Percentiles rank a stretch among this genome's conserved stretches.
Evolutionary conservation across 2,888 invertebrate species (phyloP).

Genomic region (Sarcophaga caerulescens): DNA sequence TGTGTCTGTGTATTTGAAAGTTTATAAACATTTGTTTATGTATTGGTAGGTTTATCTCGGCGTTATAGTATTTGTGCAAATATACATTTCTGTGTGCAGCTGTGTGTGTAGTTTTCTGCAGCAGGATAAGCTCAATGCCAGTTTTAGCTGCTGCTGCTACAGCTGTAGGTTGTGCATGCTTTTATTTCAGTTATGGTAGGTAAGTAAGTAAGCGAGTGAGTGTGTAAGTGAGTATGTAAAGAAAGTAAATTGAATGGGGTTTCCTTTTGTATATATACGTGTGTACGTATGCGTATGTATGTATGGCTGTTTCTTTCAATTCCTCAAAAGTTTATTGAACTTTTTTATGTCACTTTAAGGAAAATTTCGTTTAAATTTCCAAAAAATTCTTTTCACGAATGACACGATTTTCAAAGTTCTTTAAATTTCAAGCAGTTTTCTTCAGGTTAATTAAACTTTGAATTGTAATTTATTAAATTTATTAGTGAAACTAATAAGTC

Average conservation of each 20-base stretch:
- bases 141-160: neutral
- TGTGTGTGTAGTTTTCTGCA: slow-evolving; percentile 37
- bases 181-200: slow-evolving; percentile 62
- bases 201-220: slow-evolving; percentile 41
- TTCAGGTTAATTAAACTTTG: no score
- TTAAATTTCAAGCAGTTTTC: no score
- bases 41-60: slow-evolving; percentile 37
- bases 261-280: slow-evolving; percentile 17
- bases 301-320: neutral
- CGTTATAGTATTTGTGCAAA: neutral
- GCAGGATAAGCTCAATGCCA: slow-evolving; percentile 63
- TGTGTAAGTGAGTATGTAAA: slow-evolving; percentile 28
- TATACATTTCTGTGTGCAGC: neutral
- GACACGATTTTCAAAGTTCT: no score
- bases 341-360: slow-evolving; percentile 37
- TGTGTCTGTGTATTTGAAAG: slow-evolving; percentile 20
- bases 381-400: neutral
- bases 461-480: no score
- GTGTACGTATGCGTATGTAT: neutral
- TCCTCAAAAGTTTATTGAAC: slow-evolving; percentile 60
- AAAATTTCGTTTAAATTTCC: neutral
- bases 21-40: neutral
- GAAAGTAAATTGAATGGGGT: slow-evolving; percentile 25
- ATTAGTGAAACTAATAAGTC: no score
- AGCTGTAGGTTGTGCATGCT: slow-evolving; percentile 33